Evolutionary conservation across 1,140 invertebrate genomes (phyloP).

Genomic region (Caerostris extrusa): DNA sequence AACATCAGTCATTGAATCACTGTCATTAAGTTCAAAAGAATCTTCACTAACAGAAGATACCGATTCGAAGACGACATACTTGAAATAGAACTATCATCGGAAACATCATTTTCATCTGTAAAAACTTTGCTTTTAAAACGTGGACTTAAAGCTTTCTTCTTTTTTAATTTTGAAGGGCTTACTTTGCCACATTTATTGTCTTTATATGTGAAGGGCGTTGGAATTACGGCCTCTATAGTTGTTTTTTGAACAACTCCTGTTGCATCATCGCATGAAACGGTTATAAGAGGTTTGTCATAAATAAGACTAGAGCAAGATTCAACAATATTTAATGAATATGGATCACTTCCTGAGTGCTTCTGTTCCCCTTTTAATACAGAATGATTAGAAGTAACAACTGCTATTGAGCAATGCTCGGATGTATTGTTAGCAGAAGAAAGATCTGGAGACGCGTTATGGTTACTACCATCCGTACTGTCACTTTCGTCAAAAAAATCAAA

Average conservation of each 20-base stretch:
- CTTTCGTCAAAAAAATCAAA: conserved; percentile 76
- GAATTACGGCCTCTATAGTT: conserved; percentile 68
- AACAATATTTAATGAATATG: neutral
- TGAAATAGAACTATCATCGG: conserved; percentile 70
- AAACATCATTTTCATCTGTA: conserved; percentile 54
- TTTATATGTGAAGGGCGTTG: conserved; percentile 62
- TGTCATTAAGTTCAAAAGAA: conserved; percentile 54
- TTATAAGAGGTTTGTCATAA: conserved; percentile 62
- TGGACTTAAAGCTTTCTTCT: conserved; percentile 20
- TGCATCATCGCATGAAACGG: conserved; percentile 62
- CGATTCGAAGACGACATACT: conserved; percentile 65
- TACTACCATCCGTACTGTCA: neutral
- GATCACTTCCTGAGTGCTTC: neutral
- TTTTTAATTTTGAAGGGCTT: neutral
- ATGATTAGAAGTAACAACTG: neutral
- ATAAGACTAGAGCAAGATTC: conserved; percentile 39
- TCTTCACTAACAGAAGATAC: conserved; percentile 55
- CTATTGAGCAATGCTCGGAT: neutral
- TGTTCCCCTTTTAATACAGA: neutral
- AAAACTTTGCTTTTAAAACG: conserved; percentile 57
- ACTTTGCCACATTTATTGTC: conserved; percentile 54
- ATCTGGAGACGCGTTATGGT: neutral
- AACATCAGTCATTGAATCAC: conserved; percentile 75
- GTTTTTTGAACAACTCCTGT: conserved; percentile 66
- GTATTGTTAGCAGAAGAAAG: neutral